Evolutionary conservation across 2,797 vertebrate species (phyloP).

Genomic region (Myripristis murdjan): DNA sequence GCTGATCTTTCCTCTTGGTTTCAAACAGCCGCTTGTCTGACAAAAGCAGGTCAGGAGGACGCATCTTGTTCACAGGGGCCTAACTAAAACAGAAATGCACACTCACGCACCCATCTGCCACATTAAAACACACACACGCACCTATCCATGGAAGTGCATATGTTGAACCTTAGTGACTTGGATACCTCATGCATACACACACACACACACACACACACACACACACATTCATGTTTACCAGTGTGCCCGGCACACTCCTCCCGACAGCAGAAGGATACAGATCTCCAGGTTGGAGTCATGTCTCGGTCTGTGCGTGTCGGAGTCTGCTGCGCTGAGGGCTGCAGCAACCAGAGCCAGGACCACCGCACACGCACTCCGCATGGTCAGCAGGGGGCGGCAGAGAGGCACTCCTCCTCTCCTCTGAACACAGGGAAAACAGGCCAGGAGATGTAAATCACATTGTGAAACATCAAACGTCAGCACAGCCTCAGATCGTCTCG

Average conservation of each 20-base stretch:
- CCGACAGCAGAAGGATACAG: conserved; percentile 90
- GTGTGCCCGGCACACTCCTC: background rate
- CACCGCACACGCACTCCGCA: conserved; percentile 81
- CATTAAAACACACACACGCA: conserved; percentile 2
- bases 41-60: conserved; percentile 66
- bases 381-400: conserved; percentile 83
- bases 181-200: background rate
- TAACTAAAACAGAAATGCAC: conserved; percentile 6
- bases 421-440: conserved; percentile 17
- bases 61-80: conserved; percentile 13
- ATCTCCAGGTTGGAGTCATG: conserved; percentile 94
- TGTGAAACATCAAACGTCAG: background rate
- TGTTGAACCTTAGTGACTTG: background rate
- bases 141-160: background rate
- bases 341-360: conserved; percentile 81
- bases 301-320: conserved; percentile 82
- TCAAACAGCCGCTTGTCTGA: conserved; percentile 98
- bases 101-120: conserved; percentile 20
- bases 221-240: background rate
- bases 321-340: conserved; percentile 76
- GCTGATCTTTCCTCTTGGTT: conserved; percentile 97
- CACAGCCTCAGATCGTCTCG: background rate
- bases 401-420: conserved; percentile 44
- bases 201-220: background rate
- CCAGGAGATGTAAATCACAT: background rate